Evolutionary conservation across 2,797 vertebrate genomes (phyloP).

Genomic region (Rhinoraja longicauda): DNA sequence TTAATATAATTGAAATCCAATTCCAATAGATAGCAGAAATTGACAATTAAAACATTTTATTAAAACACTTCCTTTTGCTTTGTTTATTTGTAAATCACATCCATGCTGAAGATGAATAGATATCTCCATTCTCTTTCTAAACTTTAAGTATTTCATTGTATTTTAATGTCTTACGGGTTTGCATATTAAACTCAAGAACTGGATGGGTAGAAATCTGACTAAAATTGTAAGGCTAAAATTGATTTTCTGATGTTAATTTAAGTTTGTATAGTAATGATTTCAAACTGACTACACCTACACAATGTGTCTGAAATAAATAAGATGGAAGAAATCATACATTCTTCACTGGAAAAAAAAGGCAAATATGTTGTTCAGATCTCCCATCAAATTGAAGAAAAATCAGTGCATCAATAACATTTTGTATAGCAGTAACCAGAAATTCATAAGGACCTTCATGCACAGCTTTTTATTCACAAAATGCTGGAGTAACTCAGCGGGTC

Average conservation of each 20-base stretch:
- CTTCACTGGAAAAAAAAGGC: too few relatives aligned
- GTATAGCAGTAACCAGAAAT: neutral
- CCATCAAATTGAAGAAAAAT: neutral
- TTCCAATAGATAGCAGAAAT: neutral
- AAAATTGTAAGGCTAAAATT: neutral
- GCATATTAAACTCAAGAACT: too few relatives aligned
- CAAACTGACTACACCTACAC: neutral
- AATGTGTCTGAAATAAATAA: too few relatives aligned
- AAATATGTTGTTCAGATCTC: neutral
- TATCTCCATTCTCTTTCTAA: neutral
- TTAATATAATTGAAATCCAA: neutral
- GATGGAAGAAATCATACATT: neutral
- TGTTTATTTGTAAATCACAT: neutral
- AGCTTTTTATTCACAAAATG: too few relatives aligned
- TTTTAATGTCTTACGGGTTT: neutral
- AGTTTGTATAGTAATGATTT: neutral
- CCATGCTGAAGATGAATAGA: neutral
- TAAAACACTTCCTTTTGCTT: conserved; percentile 1
- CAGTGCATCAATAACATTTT: neutral
- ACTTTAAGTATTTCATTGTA: neutral
- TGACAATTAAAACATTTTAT: neutral
- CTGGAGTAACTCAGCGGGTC: too few relatives aligned
- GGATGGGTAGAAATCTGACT: neutral
- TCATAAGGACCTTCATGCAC: too few relatives aligned
- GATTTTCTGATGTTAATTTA: neutral